Base-by-base conservation (phyloP, 2,113 vertebrate species). In the Solenodon paradoxus region DNA sequence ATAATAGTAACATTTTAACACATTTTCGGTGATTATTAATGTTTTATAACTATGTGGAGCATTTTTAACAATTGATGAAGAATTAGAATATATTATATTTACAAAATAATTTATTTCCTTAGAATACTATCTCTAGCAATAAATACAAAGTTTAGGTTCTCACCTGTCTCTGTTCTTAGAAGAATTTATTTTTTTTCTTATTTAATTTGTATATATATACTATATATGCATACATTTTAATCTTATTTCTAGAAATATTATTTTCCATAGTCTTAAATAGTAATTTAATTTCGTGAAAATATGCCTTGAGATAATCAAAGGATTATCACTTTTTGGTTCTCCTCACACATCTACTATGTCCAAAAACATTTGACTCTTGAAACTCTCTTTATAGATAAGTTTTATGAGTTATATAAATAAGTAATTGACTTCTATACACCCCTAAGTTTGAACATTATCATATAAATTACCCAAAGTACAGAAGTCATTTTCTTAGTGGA, bases 261-360 rank as follows among this genome's bases (percentile, higher is more conserved):
- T 80, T 94, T 88, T 51, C 47, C 77, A 24, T 49, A 35, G 13
- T 97, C 95, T 98, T 15, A 64, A 97, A 96, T 72, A 97, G 80
- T 78, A 96, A 90, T 96, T 89, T 93, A 93, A 89, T 97, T 97
- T 89, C 89, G 72, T 98, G 96, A 96, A 97, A 96, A 95, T 84
- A 95, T 96, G 75, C 87, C 96, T 98, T 97, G 81, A 92, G 38
- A 97, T 98, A 97, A 95, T 95, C 88, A 47, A 53, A 79, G 49
- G 12, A 53, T n/a, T 68, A 42, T 17, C 7, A 7, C 1, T 74
- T 22, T 20, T 83, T 13, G 84, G 9, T 57, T 81, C 40, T 74
- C 42, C 19, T 77, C 22, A 49, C 1, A 72, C 28, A 8, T 2
- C 9, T 86, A 55, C 5, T 45, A 28, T 35, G 19, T 68, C 30